Evolutionary conservation across 2,113 vertebrate genomes (phyloP), one percentile per base, ranked within the genome.

Genomic region (Cyanocitta stelleri): DNA sequence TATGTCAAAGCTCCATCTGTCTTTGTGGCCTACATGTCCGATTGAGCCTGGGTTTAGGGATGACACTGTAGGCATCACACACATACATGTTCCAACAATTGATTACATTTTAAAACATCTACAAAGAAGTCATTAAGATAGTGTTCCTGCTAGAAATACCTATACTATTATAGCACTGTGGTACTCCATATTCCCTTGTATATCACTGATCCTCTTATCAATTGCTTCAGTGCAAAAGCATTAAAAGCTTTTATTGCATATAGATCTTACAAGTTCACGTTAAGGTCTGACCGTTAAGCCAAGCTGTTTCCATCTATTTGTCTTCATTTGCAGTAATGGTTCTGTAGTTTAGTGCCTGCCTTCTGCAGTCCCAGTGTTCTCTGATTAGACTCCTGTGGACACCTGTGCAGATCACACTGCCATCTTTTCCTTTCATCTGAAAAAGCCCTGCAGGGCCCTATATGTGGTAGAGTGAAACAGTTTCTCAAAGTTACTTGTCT

Each of bases 211-310:
- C 58, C 77, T 95, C 66, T 68, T 92, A 86, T 52, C 90, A 95
- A 56, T 64, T 85, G 84, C 48, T 87, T 87, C 90, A 78, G 56
- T 52, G n/a, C 64, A 88, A 43, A 84, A 79, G 43, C 80, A 68
- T 90, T 88, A 92, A 88, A 94, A 79, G 76, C 81, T 92, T 96
- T 96, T 94, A 93, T 71, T 93, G 86, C 83, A 88, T 93, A 89
- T 94, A 97, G 94, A 84, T 92, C 88, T 93, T 89, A 73, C 44
- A 87, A 89, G 90, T 84, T 96, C 90, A 85, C 54, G 66, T 95
- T 93, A 78, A 94, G 88, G 86, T 96, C 90, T 89, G 90, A 87
- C 93, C 90, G 10, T 95, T 95, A 96, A 94, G 90, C 49, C 49
- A 81, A 75, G 56, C 56, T 81, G 83, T 95, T 96, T 84, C 83